A percentile compares a stretch with the other conserved stretches of the same genome.
phyloP scores from a whole-genome alignment of 2,797 vertebrate species.

The Falco berigora region DNA sequence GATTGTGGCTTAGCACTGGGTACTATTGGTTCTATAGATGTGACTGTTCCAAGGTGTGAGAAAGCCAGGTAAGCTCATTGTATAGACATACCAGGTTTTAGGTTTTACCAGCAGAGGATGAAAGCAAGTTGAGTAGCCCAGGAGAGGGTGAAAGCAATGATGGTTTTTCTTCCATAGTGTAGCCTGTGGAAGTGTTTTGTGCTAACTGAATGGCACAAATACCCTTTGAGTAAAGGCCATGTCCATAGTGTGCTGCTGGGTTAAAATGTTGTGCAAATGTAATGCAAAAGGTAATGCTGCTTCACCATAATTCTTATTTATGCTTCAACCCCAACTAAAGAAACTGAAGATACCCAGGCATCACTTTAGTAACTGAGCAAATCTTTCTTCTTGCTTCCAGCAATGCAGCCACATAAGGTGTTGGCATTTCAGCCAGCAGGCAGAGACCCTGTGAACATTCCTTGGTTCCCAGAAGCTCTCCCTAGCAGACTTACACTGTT shows the following conservation, averaged over 20 bases:
- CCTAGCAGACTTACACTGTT: not conserved
- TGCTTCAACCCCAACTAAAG: not conserved
- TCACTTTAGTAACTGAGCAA: not conserved
- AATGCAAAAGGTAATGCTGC: not conserved
- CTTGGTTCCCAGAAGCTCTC: not conserved
- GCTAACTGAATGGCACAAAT: not conserved
- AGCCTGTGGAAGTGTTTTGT: not conserved
- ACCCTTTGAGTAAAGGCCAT: not conserved
- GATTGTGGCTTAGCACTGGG: not conserved
- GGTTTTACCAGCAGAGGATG: not conserved
- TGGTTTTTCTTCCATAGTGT: not conserved
- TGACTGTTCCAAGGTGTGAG: not conserved
- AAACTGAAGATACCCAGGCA: not conserved
- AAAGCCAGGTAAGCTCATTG: not conserved
- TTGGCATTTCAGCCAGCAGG: not conserved
- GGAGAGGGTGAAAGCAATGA: not conserved
- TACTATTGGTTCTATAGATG: not conserved
- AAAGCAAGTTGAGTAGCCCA: not conserved
- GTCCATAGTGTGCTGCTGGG: not conserved
- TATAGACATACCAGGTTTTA: not conserved
- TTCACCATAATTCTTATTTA: not conserved
- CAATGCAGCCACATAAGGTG: not conserved
- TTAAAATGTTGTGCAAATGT: not conserved
- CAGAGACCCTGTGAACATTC: not conserved
- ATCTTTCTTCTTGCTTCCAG: not conserved